phyloP scores from a whole-genome alignment of 1,140 invertebrate species.

The Bombus ignitus region DNA sequence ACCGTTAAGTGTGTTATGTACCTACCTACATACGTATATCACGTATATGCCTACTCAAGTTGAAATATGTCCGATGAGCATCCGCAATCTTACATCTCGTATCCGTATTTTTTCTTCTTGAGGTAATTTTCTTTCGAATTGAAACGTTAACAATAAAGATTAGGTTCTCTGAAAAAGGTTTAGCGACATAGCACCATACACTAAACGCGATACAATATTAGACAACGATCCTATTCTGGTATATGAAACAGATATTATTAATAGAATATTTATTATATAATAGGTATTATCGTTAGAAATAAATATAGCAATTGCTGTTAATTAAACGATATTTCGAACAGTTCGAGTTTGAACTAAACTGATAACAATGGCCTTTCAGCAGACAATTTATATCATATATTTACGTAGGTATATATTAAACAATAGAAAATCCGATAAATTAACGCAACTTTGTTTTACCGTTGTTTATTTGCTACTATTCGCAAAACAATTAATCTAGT shows the following conservation, averaged over 20 bases:
- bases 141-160: background rate
- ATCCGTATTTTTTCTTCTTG: background rate
- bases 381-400: background rate
- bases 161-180: background rate
- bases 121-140: background rate
- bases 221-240: background rate
- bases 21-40: background rate
- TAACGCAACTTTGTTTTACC: background rate
- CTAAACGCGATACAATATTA: too few species aligned
- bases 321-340: background rate
- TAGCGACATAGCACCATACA: too few species aligned
- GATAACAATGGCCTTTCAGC: background rate
- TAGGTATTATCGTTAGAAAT: background rate
- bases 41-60: conserved; percentile 22
- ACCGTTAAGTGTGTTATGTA: conserved; percentile 42
- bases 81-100: background rate
- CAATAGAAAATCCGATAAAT: background rate
- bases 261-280: background rate
- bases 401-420: background rate
- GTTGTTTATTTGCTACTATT: background rate
- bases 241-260: background rate
- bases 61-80: background rate
- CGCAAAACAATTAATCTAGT: background rate
- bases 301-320: background rate
- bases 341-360: too few species aligned